Base-by-base conservation (phyloP, 2,888 invertebrate species). In the Eupithecia vulgata region DNA sequence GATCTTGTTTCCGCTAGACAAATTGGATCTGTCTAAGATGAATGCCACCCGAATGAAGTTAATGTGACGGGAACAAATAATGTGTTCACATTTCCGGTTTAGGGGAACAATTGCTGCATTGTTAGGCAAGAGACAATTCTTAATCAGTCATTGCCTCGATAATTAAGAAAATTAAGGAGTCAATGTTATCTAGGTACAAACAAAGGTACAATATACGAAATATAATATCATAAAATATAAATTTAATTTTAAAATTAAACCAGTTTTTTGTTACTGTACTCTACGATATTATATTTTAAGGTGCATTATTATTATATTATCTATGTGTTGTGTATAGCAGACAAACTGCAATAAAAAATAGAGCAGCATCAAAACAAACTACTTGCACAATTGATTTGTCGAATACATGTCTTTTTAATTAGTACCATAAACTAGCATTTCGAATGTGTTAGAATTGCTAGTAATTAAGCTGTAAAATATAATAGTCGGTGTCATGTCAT, bases 101-200 rank as follows among this genome's bases (percentile, higher is more conserved):
- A 82, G 79, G 80, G 82, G 78, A 85, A 83, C 85, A 83, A 87
- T 88, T 86, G 85, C 83, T 84, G 81, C 81, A 86, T 86, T 86
- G 87, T 89, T 75, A 79, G 80, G 81, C 81, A 79, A 79, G 79
- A 79, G 76, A 82, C 79, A 82, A 87, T 87, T 86, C 85, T 83
- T 89, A 86, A 83, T 81, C 82, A 81, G 84, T 84, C 82, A 83
- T 81, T 68, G 72, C 82, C 84, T 83, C 86, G 86, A 88, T 86
- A 76, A 85, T 84, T 84, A 80, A 79, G 80, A 81, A 84, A 85
- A 81, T 75, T 78, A 82, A 78, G 78, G 72, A 79, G 79, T 78
- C 77, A 59, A 67, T 70, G 65, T 73, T 65, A 64, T 13, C 17
- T 64, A n/a, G 10, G 21, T 64, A 30, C 30, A 30, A 30, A 30